These are phyloP conservation scores for Cacatua alba DNA, from an alignment of 2,113 vertebrate species.

Conservation along the genomic window DNA sequence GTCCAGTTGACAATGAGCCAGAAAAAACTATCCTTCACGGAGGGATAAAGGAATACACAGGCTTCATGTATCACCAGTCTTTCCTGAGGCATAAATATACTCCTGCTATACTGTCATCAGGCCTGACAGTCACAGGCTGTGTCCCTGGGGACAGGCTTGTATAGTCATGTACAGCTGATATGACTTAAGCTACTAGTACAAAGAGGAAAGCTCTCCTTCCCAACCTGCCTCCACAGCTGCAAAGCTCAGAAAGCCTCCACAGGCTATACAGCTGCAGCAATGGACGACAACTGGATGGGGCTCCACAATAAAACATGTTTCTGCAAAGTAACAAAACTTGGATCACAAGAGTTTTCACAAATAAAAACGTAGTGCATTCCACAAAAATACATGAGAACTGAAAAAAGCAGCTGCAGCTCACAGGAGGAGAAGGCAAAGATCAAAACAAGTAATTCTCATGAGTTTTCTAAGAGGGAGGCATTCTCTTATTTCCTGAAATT, in stretches of 20 bases:
- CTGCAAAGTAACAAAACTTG: neutral
- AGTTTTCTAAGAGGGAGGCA: neutral
- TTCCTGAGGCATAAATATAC: neutral
- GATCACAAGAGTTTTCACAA: neutral
- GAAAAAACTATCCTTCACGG: neutral
- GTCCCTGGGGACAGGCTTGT: neutral
- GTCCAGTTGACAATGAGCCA: neutral
- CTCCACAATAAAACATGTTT: neutral
- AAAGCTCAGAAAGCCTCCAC: neutral
- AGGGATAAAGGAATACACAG: neutral
- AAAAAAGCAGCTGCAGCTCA: conserved; percentile 46
- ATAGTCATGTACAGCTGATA: neutral
- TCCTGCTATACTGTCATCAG: neutral
- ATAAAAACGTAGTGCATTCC: neutral
- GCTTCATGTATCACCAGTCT: neutral
- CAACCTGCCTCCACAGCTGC: conserved; percentile 3
- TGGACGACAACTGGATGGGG: neutral
- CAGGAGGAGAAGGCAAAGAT: conserved; percentile 2
- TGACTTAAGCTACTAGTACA: neutral
- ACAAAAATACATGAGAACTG: neutral
- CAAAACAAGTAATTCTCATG: neutral
- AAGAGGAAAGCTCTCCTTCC: neutral
- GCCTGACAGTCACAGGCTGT: neutral
- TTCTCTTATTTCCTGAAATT: neutral
- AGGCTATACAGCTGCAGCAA: conserved; percentile 23